Base-by-base conservation (phyloP, 2,888 invertebrate species). In the Malacosoma neustria region DNA sequence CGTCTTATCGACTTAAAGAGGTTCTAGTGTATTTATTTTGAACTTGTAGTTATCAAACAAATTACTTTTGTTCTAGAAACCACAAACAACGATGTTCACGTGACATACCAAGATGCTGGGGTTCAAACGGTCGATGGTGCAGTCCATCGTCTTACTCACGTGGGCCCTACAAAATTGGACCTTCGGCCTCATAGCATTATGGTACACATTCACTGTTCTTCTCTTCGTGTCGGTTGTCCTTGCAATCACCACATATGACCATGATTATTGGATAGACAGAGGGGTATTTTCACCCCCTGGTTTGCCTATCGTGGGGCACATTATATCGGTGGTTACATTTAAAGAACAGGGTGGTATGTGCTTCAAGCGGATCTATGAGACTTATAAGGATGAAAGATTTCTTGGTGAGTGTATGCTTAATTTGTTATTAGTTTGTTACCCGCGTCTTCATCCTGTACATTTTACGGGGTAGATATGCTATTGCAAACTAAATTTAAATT, bases 281-380 rank as follows among this genome's bases (percentile, higher is more conserved):
- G 84, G 84, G 0, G 64, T 85, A 12, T 81, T 72, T 38, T 73
- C 82, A 0, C 85, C 85, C 1, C 73, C 81, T 1, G 73, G 65
- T 0, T 63, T 66, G 65, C 85, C 81, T 0, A 48, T 85, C 2
- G 80, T 84, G 1, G 85, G 85, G 1, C 82, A 85, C 42, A 84
- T 84, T 14, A 49, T 64, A 35, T 54, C 76, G 0, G 76, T 84
- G 41, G 73, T 76, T 5, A 59, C 65, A 29, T 77, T 82, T 41
- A 74, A 72, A 50, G 84, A 84, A 45, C 85, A 85, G 54, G 77
- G 79, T 1, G 85, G 84, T 0, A 65, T 80, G 54, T 77, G 75
- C 41, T 85, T 82, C 49, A 74, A 81, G 45, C 72, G 69, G 45
- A 73, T 84, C 34, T 85, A 85, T 32, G 77, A 85, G 38, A 61